phyloP scores from a whole-genome alignment of 2,888 invertebrate species.

The Ernsta delagoae region DNA sequence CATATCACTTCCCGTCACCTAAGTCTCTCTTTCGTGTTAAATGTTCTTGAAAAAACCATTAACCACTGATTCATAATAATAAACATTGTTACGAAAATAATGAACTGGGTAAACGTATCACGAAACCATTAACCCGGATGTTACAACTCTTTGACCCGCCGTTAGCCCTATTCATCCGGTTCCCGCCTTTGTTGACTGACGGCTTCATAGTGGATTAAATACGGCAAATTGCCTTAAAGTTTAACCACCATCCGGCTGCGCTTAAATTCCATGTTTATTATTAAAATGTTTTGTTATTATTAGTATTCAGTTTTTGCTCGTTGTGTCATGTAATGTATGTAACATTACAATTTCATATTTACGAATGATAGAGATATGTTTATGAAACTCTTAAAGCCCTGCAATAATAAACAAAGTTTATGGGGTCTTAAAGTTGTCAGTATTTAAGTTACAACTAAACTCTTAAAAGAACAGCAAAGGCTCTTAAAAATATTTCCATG shows the following conservation, averaged over 20 bases:
- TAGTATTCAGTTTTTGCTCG: background rate
- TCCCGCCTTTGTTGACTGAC: constrained; percentile 18
- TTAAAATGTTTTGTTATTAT: background rate
- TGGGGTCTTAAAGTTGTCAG: too few species aligned
- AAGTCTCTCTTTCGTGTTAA: too few species aligned
- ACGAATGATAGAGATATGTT: too few species aligned
- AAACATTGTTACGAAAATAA: background rate
- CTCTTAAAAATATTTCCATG: background rate
- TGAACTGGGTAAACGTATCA: background rate
- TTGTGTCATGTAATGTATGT: too few species aligned
- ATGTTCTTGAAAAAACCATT: too few species aligned
- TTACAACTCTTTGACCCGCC: constrained; percentile 1
- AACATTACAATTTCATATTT: too few species aligned
- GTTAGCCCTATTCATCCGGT: constrained; percentile 13
- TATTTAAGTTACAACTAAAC: background rate
- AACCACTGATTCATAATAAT: too few species aligned
- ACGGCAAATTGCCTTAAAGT: constrained; percentile 12
- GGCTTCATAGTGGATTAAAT: constrained; percentile 11
- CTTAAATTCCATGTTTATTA: background rate
- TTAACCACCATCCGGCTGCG: background rate
- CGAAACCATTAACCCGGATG: background rate
- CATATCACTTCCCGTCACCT: too few species aligned
- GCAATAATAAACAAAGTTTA: too few species aligned
- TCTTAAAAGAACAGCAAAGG: constrained; percentile 14
- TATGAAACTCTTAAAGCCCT: too few species aligned